phyloP scores from a whole-genome alignment of 2,888 invertebrate genomes.

The Julus scandinavius region DNA sequence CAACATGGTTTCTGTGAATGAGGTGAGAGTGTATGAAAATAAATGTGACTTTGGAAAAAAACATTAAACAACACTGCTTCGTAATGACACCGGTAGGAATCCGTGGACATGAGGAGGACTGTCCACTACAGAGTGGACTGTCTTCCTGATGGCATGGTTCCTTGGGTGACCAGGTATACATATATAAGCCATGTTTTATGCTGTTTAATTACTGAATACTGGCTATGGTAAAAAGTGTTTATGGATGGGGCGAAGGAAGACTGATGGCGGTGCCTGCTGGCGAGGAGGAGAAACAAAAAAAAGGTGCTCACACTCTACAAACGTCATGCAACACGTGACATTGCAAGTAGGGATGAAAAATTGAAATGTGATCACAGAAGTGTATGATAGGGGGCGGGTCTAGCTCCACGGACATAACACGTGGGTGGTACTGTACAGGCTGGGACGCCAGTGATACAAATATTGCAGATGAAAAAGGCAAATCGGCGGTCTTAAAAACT shows the following conservation, averaged over 20 bases:
- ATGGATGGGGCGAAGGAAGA: slow-evolving; percentile 31
- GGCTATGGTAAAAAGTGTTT: slow-evolving; percentile 19
- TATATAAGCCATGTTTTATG: neutral
- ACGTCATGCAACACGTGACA: slow-evolving; percentile 4
- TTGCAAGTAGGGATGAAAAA: neutral
- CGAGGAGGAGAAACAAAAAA: neutral
- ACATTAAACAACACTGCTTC: slow-evolving; percentile 31
- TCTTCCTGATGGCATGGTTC: neutral
- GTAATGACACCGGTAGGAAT: neutral
- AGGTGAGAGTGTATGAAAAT: slow-evolving; percentile 5
- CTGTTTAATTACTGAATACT: slow-evolving; percentile 31
- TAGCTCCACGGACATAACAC: slow-evolving; percentile 9
- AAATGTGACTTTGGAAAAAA: slow-evolving; percentile 44
- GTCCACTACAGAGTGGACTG: neutral
- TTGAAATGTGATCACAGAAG: slow-evolving; percentile 45
- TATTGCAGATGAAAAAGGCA: slow-evolving; percentile 46
- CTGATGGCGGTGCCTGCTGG: slow-evolving; percentile 33
- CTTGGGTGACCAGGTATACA: neutral
- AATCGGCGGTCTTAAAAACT: neutral
- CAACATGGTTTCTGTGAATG: slow-evolving; percentile 2
- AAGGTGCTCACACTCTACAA: neutral
- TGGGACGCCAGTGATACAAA: slow-evolving; percentile 13
- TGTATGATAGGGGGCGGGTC: neutral
- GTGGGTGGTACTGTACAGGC: slow-evolving; percentile 22
- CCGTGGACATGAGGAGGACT: neutral